Conservation (phyloP, 2,888 invertebrate genomes). For the Dynastes tityus region DNA sequence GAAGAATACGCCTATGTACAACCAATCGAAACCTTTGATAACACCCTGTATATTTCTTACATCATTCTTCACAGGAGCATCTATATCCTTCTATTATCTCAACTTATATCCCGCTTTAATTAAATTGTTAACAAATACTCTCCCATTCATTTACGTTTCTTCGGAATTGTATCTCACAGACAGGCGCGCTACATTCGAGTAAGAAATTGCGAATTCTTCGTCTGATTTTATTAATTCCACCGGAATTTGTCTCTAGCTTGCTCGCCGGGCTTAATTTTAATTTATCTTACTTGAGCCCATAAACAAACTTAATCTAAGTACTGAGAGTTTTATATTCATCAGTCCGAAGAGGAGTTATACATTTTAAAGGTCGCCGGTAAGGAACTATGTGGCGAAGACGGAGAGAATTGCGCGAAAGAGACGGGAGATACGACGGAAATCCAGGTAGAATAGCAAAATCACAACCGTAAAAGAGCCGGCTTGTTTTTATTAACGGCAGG, state of each 20-base stretch:
- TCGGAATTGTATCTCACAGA: conserved; percentile 19
- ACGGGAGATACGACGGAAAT: background rate
- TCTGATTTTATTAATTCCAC: conserved; percentile 42
- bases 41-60: too few species aligned
- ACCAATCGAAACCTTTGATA: too few species aligned
- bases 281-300: conserved; percentile 35
- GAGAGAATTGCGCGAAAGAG: background rate
- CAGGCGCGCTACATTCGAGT: background rate
- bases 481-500: conserved; percentile 26
- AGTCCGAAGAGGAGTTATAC: conserved; percentile 13
- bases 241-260: conserved; percentile 23
- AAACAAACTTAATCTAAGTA: conserved; percentile 41
- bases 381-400: background rate
- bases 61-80: background rate
- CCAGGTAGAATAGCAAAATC: conserved; percentile 20
- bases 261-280: conserved; percentile 28
- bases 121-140: conserved; percentile 45
- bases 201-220: conserved; percentile 38
- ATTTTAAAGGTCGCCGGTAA: conserved; percentile 1
- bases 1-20: too few species aligned
- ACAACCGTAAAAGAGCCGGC: conserved; percentile 14
- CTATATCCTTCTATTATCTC: conserved; percentile 4
- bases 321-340: conserved; percentile 38
- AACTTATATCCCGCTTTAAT: conserved; percentile 23
- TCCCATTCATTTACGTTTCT: conserved; percentile 23